A percentile compares a stretch with the other conserved stretches of the same genome.
Evolutionary conservation across 2,797 vertebrate genomes (phyloP).

Genomic region (Perodicticus potto): DNA sequence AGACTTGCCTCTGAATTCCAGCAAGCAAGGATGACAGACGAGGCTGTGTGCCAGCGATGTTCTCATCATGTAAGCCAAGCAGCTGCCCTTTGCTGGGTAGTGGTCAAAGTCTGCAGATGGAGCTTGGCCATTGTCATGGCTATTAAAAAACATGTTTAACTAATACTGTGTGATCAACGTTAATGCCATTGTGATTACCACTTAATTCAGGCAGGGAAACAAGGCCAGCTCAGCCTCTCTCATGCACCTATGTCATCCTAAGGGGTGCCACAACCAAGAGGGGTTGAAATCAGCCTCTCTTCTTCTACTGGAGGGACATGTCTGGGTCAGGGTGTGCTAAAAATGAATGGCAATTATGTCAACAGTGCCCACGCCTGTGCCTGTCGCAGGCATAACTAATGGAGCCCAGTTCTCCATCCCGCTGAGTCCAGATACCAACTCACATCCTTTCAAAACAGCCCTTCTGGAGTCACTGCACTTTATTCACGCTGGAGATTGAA

Average conservation of each 20-base stretch:
- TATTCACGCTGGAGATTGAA: background rate
- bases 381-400: background rate
- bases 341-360: fast-evolving
- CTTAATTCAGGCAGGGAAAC: background rate
- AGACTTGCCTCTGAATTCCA: background rate
- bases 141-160: constrained; percentile 33
- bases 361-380: background rate
- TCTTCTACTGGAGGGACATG: background rate
- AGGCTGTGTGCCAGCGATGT: background rate
- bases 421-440: fast-evolving
- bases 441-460: background rate
- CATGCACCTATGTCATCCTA: background rate
- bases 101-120: background rate
- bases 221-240: background rate
- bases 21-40: background rate
- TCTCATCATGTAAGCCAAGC: background rate
- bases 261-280: background rate
- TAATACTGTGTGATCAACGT: background rate
- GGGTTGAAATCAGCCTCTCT: background rate
- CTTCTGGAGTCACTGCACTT: background rate
- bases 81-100: background rate
- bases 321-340: background rate
- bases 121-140: background rate
- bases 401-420: background rate
- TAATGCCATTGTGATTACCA: background rate